Percentiles rank a stretch among this genome's conserved stretches.
Evolutionary conservation across 2,113 vertebrate species (phyloP).

Genomic region (Rhinopomastus cyanomelas): DNA sequence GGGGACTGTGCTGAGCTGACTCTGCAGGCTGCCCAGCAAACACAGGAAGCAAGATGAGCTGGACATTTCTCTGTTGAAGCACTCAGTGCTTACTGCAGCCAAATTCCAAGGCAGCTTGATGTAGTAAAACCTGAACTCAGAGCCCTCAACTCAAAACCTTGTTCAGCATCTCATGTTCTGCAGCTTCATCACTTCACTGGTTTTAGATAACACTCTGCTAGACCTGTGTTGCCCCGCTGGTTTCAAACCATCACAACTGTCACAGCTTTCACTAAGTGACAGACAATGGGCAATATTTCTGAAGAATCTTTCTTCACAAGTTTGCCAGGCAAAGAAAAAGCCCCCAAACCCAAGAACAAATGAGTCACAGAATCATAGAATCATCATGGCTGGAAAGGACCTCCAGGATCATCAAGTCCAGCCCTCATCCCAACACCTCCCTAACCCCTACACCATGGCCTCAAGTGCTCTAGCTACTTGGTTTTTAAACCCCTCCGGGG

Average conservation of each 20-base stretch:
- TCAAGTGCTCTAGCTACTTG: no score
- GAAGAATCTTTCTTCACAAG: not conserved
- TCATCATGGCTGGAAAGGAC: no score
- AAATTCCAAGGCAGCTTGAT: constrained; percentile 33
- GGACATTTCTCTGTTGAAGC: constrained; percentile 57
- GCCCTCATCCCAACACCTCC: no score
- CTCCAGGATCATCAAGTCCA: no score
- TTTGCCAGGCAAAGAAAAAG: constrained; percentile 11
- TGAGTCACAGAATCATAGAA: no score
- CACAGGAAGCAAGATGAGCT: constrained; percentile 38
- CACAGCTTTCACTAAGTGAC: not conserved
- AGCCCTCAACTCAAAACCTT: not conserved
- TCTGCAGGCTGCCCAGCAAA: constrained; percentile 41
- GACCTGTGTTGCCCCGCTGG: not conserved
- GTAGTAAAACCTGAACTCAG: not conserved
- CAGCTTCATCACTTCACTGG: not conserved
- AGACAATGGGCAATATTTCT: not conserved
- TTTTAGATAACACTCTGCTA: not conserved
- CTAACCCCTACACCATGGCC: no score
- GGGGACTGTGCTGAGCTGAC: constrained; percentile 50
- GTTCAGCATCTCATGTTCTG: not conserved
- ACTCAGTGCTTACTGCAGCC: constrained; percentile 38
- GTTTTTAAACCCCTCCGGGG: no score
- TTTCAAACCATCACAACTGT: constrained; percentile 27
- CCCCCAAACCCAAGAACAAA: not conserved